phyloP scores from a whole-genome alignment of 2,797 vertebrate genomes.

The Sebastes paucispinis region DNA sequence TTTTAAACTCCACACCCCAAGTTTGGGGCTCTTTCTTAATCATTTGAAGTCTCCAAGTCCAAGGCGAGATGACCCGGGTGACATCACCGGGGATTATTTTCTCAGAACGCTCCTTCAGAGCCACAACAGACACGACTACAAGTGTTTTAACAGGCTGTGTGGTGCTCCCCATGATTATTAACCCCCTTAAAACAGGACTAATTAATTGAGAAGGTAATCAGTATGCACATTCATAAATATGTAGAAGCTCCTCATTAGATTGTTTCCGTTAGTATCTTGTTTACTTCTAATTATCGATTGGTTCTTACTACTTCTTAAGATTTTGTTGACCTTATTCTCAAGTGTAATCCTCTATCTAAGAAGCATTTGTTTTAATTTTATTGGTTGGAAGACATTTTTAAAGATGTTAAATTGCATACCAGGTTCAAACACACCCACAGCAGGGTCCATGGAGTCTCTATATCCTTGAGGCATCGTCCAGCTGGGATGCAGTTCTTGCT shows the following conservation, averaged over 20 bases:
- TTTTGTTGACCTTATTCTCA: background rate
- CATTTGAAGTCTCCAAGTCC: background rate
- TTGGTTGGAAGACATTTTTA: background rate
- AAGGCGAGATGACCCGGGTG: background rate
- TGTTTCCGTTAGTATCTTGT: background rate
- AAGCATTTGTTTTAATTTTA: background rate
- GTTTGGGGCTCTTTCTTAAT: background rate
- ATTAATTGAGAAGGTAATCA: background rate
- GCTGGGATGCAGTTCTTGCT: conserved; percentile 77
- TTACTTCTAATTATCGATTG: background rate
- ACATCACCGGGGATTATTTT: background rate
- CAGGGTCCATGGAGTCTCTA: conserved; percentile 79
- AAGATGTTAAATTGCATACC: conserved; percentile 65
- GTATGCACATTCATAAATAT: background rate
- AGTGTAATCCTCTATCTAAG: background rate
- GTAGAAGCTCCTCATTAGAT: background rate
- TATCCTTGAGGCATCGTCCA: conserved; percentile 79
- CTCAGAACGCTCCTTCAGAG: background rate
- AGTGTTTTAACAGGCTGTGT: background rate
- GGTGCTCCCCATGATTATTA: background rate
- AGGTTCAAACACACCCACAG: conserved; percentile 69
- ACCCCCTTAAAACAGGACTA: background rate
- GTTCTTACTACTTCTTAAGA: background rate
- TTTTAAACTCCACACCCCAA: background rate
- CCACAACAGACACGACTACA: background rate